Conservation (phyloP, 2,113 vertebrate species). For the Paedocypris sp. region DNA sequence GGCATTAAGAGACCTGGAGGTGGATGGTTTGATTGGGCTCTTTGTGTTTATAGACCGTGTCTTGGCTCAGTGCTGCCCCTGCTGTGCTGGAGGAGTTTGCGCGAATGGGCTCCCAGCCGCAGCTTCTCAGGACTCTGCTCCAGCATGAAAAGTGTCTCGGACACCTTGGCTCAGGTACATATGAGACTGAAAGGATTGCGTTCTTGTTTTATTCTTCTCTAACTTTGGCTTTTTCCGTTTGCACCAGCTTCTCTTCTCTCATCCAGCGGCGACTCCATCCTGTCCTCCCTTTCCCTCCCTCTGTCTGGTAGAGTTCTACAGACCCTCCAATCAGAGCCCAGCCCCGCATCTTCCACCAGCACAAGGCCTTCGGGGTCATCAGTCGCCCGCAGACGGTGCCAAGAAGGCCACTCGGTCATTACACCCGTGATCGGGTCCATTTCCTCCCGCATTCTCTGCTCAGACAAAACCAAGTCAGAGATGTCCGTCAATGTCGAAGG, state of each 20-base stretch:
- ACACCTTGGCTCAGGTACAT: slow-evolving; percentile 50
- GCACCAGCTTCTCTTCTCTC: slow-evolving; percentile 54
- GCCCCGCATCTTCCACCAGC: background rate
- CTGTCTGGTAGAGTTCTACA: slow-evolving; percentile 48
- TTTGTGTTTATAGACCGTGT: slow-evolving; percentile 53
- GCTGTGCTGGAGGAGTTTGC: slow-evolving; percentile 57
- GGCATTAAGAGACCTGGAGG: too few relatives aligned
- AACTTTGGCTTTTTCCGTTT: background rate
- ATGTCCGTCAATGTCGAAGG: background rate
- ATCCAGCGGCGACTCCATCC: slow-evolving; percentile 54
- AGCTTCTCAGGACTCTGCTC: slow-evolving; percentile 53
- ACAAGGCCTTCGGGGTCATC: background rate
- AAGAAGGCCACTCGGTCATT: background rate
- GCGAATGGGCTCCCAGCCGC: slow-evolving; percentile 48
- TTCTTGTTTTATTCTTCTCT: background rate
- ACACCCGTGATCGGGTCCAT: slow-evolving; percentile 46
- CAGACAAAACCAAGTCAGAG: slow-evolving; percentile 10
- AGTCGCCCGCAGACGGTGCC: background rate
- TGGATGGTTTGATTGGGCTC: background rate
- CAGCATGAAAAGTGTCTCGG: slow-evolving; percentile 56
- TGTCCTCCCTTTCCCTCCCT: slow-evolving; percentile 54
- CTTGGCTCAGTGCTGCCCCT: slow-evolving; percentile 54
- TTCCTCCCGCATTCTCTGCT: slow-evolving; percentile 32
- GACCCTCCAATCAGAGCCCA: slow-evolving; percentile 14
- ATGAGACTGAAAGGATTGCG: background rate